phyloP scores from a whole-genome alignment of 2,888 invertebrate species.

The Tetragonula carbonaria region DNA sequence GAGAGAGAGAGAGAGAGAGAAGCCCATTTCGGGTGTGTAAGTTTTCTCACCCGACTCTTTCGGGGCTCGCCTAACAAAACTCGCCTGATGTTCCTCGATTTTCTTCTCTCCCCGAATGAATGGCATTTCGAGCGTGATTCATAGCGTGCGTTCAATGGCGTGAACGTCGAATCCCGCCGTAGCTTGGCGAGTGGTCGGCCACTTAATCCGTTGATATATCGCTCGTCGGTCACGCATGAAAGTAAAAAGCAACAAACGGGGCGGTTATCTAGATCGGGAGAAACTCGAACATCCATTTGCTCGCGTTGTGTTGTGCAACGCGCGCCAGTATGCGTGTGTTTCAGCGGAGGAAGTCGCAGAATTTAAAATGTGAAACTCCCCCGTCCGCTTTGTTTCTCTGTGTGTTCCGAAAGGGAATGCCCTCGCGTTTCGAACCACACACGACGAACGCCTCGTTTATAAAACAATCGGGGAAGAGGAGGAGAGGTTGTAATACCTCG shows the following conservation, averaged over 20 bases:
- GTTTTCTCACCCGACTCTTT: too few species aligned
- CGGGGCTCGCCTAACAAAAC: not conserved
- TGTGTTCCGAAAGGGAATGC: constrained; percentile 26
- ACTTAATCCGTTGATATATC: constrained; percentile 2
- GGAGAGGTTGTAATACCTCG: too few species aligned
- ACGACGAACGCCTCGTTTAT: not conserved
- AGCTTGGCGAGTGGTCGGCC: not conserved
- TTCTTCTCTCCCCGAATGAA: constrained; percentile 24
- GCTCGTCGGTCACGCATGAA: constrained; percentile 17
- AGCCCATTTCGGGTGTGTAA: too few species aligned
- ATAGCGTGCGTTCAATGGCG: constrained; percentile 8
- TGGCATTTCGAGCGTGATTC: constrained; percentile 14
- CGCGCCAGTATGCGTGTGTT: not conserved
- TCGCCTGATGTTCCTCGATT: not conserved
- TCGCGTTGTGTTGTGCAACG: not conserved
- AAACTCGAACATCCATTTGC: constrained; percentile 12
- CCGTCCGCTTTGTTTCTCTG: constrained; percentile 12
- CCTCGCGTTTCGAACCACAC: constrained; percentile 2
- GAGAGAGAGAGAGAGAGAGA: too few species aligned
- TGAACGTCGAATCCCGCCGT: constrained; percentile 3
- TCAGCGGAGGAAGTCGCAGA: constrained; percentile 22
- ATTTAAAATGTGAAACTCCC: constrained; percentile 33
- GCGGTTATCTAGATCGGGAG: constrained; percentile 23
- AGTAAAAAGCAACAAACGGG: constrained; percentile 20
- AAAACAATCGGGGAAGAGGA: not conserved